Percentiles rank a stretch among this genome's conserved stretches.
Conservation (phyloP, 1,140 invertebrate species). For the Sitodiplosis mosellana region DNA sequence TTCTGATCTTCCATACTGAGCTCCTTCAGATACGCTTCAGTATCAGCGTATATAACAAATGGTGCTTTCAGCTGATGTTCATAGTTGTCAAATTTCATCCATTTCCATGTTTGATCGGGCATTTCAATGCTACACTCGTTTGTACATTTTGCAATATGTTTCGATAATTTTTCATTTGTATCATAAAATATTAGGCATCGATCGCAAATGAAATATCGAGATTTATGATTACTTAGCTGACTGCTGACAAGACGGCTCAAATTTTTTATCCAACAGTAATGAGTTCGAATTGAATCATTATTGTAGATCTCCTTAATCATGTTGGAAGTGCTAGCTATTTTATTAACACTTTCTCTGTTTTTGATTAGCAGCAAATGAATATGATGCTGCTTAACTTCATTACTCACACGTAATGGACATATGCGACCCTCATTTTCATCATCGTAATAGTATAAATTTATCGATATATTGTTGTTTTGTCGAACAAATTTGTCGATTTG, state of each 20-base stretch:
- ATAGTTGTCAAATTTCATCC: slow-evolving; percentile 11
- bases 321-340: too few relatives aligned
- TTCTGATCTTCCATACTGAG: too few relatives aligned
- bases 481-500: slow-evolving; percentile 8
- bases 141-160: too few relatives aligned
- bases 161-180: too few relatives aligned
- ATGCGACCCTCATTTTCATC: slow-evolving; percentile 1
- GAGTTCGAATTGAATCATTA: slow-evolving; percentile 1
- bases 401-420: background rate
- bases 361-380: slow-evolving; percentile 7
- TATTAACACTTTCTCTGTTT: background rate
- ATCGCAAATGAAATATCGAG: slow-evolving; percentile 14
- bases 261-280: slow-evolving; percentile 17
- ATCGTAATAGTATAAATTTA: slow-evolving; percentile 1
- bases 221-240: slow-evolving; percentile 12
- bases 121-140: too few relatives aligned
- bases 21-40: slow-evolving; percentile 14
- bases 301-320: too few relatives aligned
- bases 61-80: slow-evolving; percentile 11
- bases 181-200: slow-evolving; percentile 12
- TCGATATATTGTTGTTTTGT: slow-evolving; percentile 1
- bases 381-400: slow-evolving; percentile 1
- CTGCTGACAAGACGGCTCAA: slow-evolving; percentile 11
- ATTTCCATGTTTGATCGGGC: too few relatives aligned
- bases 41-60: slow-evolving; percentile 20